Evolutionary conservation across 1,140 invertebrate genomes (phyloP).

Genomic region (Phthorimaea operculella): DNA sequence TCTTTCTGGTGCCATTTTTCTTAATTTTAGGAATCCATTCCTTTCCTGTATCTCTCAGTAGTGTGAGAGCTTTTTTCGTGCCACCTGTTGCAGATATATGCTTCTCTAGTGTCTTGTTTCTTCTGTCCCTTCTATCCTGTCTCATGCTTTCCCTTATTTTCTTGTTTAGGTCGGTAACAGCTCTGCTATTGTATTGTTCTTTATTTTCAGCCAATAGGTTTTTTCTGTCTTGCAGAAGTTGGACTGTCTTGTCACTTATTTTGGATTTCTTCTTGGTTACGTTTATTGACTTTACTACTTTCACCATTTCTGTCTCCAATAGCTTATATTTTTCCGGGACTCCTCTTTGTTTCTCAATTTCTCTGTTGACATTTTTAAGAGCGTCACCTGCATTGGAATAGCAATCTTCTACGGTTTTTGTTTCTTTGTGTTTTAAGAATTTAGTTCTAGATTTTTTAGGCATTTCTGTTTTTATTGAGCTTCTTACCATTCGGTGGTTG

Average conservation of each 20-base stretch:
- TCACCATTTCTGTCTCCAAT: background rate
- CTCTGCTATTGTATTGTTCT: background rate
- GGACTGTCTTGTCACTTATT: background rate
- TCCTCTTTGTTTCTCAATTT: background rate
- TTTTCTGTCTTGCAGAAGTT: background rate
- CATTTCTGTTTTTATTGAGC: background rate
- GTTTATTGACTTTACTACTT: background rate
- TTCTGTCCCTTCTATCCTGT: background rate
- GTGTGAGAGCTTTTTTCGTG: slow-evolving; percentile 1
- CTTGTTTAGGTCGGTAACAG: background rate
- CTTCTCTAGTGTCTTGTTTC: background rate
- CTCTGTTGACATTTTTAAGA: background rate
- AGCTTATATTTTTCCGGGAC: background rate
- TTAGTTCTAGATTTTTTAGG: slow-evolving; percentile 3
- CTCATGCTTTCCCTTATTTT: slow-evolving; percentile 2
- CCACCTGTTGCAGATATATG: background rate
- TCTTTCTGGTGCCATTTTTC: background rate
- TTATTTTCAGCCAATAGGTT: background rate
- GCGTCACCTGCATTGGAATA: background rate
- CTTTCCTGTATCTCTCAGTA: slow-evolving; percentile 3
- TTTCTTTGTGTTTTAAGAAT: background rate
- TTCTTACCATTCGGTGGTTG: slow-evolving; percentile 6
- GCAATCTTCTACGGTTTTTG: background rate
- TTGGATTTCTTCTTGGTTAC: background rate
- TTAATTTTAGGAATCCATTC: slow-evolving; percentile 8